Percentiles rank a stretch among this genome's conserved stretches.
These are phyloP conservation scores for Drosophila ezoana DNA, from an alignment of 2,888 invertebrate species.

Conservation along the genomic window DNA sequence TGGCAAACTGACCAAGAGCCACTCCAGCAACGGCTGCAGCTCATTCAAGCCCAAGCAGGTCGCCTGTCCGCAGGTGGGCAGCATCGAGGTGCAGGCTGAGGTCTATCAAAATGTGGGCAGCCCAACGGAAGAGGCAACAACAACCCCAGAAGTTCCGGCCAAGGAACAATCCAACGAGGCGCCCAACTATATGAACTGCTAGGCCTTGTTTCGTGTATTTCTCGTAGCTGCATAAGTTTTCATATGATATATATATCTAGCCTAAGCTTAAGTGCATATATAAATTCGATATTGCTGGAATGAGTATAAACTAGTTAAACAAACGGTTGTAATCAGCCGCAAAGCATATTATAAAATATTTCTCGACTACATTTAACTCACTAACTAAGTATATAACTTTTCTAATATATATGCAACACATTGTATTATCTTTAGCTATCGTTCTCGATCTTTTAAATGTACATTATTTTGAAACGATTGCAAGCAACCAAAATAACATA, in stretches of 20 bases:
- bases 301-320: slow-evolving; percentile 82
- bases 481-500: slow-evolving; percentile 76
- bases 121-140: slow-evolving; percentile 37
- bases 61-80: slow-evolving; percentile 74
- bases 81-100: slow-evolving; percentile 81
- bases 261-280: slow-evolving; percentile 41
- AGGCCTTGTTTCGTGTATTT: slow-evolving; percentile 25
- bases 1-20: slow-evolving; percentile 82
- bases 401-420: slow-evolving; percentile 7
- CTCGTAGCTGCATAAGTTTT: slow-evolving; percentile 35
- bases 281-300: slow-evolving; percentile 60
- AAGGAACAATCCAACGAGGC: slow-evolving; percentile 35
- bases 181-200: slow-evolving; percentile 82
- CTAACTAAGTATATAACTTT: slow-evolving; percentile 22
- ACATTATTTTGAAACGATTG: slow-evolving; percentile 67
- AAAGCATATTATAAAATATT: slow-evolving; percentile 18
- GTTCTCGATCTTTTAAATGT: slow-evolving; percentile 58
- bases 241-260: slow-evolving; percentile 17
- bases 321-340: slow-evolving; percentile 22
- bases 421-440: slow-evolving; percentile 42
- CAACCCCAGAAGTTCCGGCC: slow-evolving; percentile 21
- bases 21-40: slow-evolving; percentile 76
- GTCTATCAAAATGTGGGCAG: slow-evolving; percentile 81
- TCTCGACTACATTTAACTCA: slow-evolving; percentile 32
- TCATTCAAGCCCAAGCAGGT: slow-evolving; percentile 83